These are phyloP conservation scores for Eubucco bourcierii DNA, from an alignment of 2,113 vertebrate genomes.

Conservation along the genomic window DNA sequence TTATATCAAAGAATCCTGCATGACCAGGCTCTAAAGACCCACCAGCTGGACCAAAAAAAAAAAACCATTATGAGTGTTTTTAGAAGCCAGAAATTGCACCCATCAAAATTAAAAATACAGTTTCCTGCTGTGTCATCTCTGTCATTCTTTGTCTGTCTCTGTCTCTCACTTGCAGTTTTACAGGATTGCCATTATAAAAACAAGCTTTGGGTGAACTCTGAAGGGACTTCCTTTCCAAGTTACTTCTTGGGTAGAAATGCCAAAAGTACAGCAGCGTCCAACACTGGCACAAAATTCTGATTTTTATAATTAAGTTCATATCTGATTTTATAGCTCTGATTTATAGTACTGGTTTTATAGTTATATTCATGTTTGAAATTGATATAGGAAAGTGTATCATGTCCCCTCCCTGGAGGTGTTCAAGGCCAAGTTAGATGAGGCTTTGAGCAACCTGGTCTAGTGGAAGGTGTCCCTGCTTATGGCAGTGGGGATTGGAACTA, in stretches of 20 bases:
- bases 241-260: background rate
- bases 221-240: background rate
- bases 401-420: too few relatives aligned
- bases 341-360: background rate
- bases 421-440: too few relatives aligned
- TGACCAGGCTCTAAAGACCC: background rate
- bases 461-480: too few relatives aligned
- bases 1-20: background rate
- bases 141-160: background rate
- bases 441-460: too few relatives aligned
- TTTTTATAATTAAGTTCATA: background rate
- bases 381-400: background rate
- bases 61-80: background rate
- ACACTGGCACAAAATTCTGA: background rate
- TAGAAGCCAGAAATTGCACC: background rate
- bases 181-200: background rate
- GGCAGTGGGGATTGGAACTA: too few relatives aligned
- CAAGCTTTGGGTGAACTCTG: background rate
- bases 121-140: background rate
- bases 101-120: background rate
- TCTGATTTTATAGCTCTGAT: background rate
- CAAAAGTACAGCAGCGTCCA: background rate
- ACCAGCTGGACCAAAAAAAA: background rate
- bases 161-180: background rate
- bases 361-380: background rate